Percentiles rank a stretch among this genome's conserved stretches.
Conservation (phyloP, 2,888 invertebrate genomes). For the Drosophila paucipuncta region DNA sequence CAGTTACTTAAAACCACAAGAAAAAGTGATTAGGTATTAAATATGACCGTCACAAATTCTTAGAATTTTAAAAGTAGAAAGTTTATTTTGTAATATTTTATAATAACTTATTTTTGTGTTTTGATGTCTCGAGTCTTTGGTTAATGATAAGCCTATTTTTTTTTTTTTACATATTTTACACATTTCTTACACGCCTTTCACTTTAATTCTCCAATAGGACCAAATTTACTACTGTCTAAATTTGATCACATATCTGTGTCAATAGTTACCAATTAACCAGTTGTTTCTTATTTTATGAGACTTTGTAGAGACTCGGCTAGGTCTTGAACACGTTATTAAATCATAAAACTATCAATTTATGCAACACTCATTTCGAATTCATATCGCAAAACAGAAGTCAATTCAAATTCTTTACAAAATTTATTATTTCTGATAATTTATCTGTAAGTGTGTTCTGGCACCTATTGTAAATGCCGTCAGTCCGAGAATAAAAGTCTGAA, state of each 20-base stretch:
- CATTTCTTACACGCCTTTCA: not conserved
- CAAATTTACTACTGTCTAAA: not conserved
- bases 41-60: not conserved
- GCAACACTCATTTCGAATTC: constrained; percentile 36
- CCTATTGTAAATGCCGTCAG: constrained; percentile 40
- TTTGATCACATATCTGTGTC: not conserved
- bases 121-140: not conserved
- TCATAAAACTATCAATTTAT: constrained; percentile 37
- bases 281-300: constrained; percentile 3
- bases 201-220: not conserved
- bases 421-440: constrained; percentile 50
- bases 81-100: not conserved
- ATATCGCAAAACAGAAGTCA: constrained; percentile 60
- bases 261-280: constrained; percentile 9
- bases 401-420: constrained; percentile 56
- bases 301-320: not conserved
- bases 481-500: constrained; percentile 31
- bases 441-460: constrained; percentile 48
- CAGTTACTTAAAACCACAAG: not conserved
- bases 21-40: not conserved
- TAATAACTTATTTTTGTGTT: not conserved
- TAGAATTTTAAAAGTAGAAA: not conserved
- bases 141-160: not conserved
- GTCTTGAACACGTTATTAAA: constrained; percentile 16
- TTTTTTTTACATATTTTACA: not conserved